Conservation (phyloP, 2,113 vertebrate species). For the Grantiella picta region DNA sequence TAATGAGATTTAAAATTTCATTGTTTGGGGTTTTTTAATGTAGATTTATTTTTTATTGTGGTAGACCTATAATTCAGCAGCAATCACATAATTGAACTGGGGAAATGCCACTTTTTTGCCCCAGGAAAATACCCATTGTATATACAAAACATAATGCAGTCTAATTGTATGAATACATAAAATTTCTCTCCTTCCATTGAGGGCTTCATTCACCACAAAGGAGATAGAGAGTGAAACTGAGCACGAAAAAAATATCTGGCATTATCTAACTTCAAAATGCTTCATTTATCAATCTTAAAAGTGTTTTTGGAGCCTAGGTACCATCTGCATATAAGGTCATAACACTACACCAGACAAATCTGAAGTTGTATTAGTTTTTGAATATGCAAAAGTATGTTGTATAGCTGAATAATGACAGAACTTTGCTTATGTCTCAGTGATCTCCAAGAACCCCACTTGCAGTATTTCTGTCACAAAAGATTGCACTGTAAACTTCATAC, state of each 20-base stretch:
- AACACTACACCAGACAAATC: background rate
- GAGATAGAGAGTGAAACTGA: background rate
- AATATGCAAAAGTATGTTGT: background rate
- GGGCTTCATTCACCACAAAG: background rate
- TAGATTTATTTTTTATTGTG: background rate
- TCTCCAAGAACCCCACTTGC: background rate
- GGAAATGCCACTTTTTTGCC: background rate
- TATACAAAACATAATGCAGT: background rate
- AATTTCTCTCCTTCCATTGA: background rate
- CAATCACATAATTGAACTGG: background rate
- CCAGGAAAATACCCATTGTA: background rate
- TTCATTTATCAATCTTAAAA: constrained; percentile 5
- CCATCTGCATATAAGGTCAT: background rate
- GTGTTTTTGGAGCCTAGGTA: background rate
- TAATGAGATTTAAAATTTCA: background rate
- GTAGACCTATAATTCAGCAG: background rate
- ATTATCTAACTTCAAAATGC: background rate
- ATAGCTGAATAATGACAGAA: background rate
- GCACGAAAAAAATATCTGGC: background rate
- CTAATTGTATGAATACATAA: background rate
- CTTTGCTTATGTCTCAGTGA: background rate
- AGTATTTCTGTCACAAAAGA: background rate
- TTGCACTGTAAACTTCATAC: background rate
- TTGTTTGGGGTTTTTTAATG: background rate
- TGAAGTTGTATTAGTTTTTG: background rate